Percentiles rank a stretch among this genome's conserved stretches.
Conservation (phyloP, 2,113 vertebrate genomes). For the Sylvia atricapilla region DNA sequence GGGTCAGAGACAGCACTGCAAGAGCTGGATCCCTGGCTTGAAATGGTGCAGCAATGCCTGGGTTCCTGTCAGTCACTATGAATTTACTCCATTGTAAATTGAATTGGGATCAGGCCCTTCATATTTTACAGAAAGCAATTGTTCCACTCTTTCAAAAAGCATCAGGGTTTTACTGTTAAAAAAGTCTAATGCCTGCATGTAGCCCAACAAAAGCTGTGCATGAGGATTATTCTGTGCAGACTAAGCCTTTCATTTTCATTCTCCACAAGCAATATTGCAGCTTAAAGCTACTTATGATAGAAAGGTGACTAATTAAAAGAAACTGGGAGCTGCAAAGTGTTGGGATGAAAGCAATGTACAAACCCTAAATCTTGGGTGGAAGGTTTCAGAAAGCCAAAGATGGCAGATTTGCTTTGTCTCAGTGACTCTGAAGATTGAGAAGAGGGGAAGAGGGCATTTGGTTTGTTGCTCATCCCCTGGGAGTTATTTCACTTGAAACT, state of each 20-base stretch:
- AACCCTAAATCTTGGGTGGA: background rate
- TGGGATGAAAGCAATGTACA: background rate
- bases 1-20: background rate
- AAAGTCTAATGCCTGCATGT: background rate
- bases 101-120: background rate
- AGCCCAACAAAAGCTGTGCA: background rate
- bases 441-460: background rate
- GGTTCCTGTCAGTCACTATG: background rate
- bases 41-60: background rate
- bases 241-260: background rate
- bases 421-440: background rate
- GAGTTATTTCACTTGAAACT: background rate
- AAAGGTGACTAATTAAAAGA: conserved; percentile 6
- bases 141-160: background rate
- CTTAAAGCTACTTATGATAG: background rate
- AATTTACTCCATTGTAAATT: background rate
- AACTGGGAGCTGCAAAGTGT: background rate
- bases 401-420: background rate
- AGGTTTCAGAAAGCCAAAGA: background rate
- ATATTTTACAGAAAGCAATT: background rate
- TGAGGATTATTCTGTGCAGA: background rate
- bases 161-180: background rate
- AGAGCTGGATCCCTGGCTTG: background rate
- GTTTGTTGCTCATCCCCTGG: background rate
- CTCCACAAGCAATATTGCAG: background rate